These are phyloP conservation scores for Hoplodrina blanda DNA, from an alignment of 2,888 invertebrate genomes.

Conservation along the genomic window DNA sequence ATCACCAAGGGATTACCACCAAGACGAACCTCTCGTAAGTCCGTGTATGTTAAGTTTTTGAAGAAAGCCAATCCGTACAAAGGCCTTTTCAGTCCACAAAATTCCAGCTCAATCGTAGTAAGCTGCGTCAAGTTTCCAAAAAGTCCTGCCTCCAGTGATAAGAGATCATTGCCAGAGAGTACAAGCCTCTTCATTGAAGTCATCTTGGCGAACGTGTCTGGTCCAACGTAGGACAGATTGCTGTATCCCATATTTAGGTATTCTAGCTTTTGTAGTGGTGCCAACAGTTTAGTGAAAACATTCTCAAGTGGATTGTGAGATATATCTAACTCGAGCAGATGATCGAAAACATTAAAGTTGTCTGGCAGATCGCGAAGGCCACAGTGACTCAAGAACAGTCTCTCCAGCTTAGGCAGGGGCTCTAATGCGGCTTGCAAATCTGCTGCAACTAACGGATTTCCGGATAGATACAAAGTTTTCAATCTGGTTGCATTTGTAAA, in stretches of 20 bases:
- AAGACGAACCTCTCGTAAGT: conserved; percentile 92
- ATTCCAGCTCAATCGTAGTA: conserved; percentile 92
- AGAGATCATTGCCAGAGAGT: conserved; percentile 92
- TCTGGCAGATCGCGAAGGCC: conserved; percentile 92
- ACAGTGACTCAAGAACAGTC: conserved; percentile 92
- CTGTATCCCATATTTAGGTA: conserved; percentile 94
- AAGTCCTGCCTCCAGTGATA: conserved; percentile 92
- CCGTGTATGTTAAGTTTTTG: conserved; percentile 91
- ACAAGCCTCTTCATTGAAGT: conserved; percentile 92
- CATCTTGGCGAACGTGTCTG: conserved; percentile 93
- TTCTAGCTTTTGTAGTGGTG: conserved; percentile 92
- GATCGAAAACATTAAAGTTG: conserved; percentile 92
- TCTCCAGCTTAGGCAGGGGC: conserved; percentile 92
- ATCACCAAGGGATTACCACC: conserved; percentile 93
- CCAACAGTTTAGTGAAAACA: conserved; percentile 92
- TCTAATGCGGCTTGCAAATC: conserved; percentile 92
- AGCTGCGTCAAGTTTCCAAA: conserved; percentile 92
- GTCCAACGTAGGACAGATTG: conserved; percentile 92
- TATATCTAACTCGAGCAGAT: conserved; percentile 92
- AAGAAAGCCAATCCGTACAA: conserved; percentile 93
- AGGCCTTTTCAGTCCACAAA: conserved; percentile 92
- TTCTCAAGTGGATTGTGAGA: conserved; percentile 93
- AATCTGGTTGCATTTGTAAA: conserved; percentile 93
- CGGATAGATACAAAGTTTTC: conserved; percentile 92
- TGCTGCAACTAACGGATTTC: conserved; percentile 93